Evolutionary conservation across 2,797 vertebrate species (phyloP).

Genomic region (Nannoperca australis): DNA sequence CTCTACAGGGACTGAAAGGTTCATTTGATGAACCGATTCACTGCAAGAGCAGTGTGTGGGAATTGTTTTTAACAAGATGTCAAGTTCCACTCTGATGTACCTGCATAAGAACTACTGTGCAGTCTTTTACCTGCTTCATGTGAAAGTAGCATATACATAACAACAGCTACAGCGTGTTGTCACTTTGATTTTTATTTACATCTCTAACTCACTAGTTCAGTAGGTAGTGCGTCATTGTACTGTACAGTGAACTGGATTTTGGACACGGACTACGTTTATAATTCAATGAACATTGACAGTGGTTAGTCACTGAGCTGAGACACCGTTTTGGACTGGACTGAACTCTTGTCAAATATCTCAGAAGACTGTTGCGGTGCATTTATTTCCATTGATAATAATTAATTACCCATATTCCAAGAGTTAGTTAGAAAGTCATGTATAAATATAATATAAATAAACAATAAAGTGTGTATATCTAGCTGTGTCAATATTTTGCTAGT

Average conservation of each 20-base stretch:
- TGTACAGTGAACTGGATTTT: not conserved
- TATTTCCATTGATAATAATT: not conserved
- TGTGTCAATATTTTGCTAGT: not conserved
- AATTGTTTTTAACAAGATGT: not conserved
- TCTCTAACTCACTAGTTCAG: not conserved
- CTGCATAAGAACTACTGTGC: not conserved
- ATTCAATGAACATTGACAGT: not conserved
- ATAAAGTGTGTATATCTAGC: not conserved
- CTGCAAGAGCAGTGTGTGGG: not conserved
- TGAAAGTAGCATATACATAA: not conserved
- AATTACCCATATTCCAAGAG: too few relatives aligned
- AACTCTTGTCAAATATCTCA: not conserved
- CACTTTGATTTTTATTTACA: too few relatives aligned
- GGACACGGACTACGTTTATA: not conserved
- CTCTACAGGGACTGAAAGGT: too few relatives aligned
- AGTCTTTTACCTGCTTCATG: not conserved
- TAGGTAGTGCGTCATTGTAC: not conserved
- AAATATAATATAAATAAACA: too few relatives aligned
- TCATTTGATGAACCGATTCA: too few relatives aligned
- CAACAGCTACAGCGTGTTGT: not conserved
- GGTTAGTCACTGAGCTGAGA: slow-evolving; percentile 4
- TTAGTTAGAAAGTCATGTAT: not conserved
- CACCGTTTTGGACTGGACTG: not conserved
- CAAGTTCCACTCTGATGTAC: not conserved
- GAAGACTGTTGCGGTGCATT: not conserved